Evolutionary conservation across 2,797 vertebrate species (phyloP).

Genomic region (Bradypodion ventrale): DNA sequence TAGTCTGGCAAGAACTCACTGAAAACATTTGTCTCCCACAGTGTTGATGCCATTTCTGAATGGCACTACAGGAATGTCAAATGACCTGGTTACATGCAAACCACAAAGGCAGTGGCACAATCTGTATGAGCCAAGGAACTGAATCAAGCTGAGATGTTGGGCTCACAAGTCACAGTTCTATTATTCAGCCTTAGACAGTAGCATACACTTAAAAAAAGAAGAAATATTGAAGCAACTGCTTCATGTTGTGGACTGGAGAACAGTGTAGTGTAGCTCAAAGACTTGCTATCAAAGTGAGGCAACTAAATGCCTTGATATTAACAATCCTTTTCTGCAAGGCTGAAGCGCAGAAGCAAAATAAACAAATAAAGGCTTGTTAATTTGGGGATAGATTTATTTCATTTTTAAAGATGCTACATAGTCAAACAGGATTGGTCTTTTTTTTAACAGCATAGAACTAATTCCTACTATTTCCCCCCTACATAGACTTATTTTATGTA

Average conservation of each 20-base stretch:
- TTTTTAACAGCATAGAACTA: constrained; percentile 85
- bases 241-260: background rate
- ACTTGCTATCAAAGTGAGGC: background rate
- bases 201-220: background rate
- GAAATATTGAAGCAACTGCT: background rate
- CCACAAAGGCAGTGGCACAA: background rate
- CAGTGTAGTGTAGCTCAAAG: background rate
- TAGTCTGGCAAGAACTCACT: background rate
- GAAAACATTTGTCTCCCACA: no score
- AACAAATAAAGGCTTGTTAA: constrained; percentile 53
- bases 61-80: no score
- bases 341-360: background rate
- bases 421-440: constrained; percentile 91
- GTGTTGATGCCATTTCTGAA: background rate
- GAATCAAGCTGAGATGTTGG: background rate
- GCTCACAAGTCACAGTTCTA: background rate
- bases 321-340: background rate
- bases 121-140: background rate
- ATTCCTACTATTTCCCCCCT: constrained; percentile 81
- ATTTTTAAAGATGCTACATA: constrained; percentile 97
- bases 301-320: background rate
- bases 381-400: constrained; percentile 81
- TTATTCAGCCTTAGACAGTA: background rate
- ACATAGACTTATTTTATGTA: constrained; percentile 84
- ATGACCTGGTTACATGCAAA: background rate